Evolutionary conservation across 1,140 invertebrate genomes (phyloP), one percentile per base, ranked within the genome.

Genomic region (Hormaphis cornu): DNA sequence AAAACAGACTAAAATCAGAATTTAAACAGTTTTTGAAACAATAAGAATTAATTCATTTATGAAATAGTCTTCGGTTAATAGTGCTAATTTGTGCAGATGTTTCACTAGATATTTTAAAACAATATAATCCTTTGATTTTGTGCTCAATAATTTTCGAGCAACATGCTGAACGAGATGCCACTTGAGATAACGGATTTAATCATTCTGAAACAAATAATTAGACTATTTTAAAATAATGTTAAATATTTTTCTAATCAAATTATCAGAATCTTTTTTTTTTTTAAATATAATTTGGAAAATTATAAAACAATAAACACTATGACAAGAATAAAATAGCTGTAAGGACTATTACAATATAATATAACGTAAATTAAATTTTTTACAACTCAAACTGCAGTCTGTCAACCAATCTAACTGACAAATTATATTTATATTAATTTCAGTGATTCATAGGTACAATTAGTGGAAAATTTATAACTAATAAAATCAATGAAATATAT

Each of bases 101-200:
- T 9, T 6, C 7, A 37, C n/a, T 33, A 66, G 24, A 1, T 18
- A 35, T n/a, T 35, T 24, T 22, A 66, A 46, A 28, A 66, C n/a
- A 12, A 24, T 24, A 33, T 4, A 2, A 22, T 66, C 16, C 35
- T 9, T 4, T 10, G 28, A 4, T 7, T 66, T 28, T 1, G 50
- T 8, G 30, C 35, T 66, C 35, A 28, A 50, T 22, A 66, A 33
- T 7, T 50, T 1, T 48, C 33, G 44, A 50, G 28, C 61, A 35
- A 48, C 50, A 35, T 35, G 14, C 2, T 33, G 14, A 33, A 20
- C 28, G 20, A n/a, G n/a, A 66, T 50, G n/a, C 20, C 33, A 33
- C 26, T 66, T 20, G 44, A 66, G 0, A 66, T 7, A 50, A 50
- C 61, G 35, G 44, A 50, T 66, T 66, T 66, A 24, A 66, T 66